Conservation (phyloP, 2,888 invertebrate genomes). For the Platerodrilus igneus region DNA sequence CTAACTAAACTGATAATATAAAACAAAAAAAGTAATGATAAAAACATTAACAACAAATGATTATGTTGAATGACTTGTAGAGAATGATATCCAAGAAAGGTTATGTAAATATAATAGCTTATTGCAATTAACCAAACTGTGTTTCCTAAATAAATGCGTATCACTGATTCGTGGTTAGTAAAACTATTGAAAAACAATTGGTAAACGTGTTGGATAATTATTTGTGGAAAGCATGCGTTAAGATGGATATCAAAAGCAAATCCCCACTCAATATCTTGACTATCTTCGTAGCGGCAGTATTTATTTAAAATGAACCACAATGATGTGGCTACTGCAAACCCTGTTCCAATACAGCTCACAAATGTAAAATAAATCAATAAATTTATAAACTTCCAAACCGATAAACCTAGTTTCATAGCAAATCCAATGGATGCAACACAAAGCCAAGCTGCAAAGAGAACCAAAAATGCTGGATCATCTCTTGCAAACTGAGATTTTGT, state of each 20-base stretch:
- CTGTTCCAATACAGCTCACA: constrained; percentile 88
- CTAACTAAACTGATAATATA: constrained; percentile 74
- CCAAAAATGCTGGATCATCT: constrained; percentile 97
- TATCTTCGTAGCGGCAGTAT: constrained; percentile 64
- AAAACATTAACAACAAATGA: constrained; percentile 75
- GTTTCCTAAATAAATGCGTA: constrained; percentile 16
- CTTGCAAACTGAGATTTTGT: constrained; percentile 98
- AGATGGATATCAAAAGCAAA: constrained; percentile 98
- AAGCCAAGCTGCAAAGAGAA: constrained; percentile 81
- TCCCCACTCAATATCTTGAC: constrained; percentile 93
- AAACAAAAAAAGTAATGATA: constrained; percentile 70
- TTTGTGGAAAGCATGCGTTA: constrained; percentile 96
- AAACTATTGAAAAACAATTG: not conserved
- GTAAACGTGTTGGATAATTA: constrained; percentile 94
- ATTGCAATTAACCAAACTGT: constrained; percentile 81
- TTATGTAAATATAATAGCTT: constrained; percentile 92
- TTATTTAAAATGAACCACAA: constrained; percentile 82
- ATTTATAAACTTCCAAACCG: constrained; percentile 64
- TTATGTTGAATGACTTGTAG: constrained; percentile 83
- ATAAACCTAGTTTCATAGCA: constrained; percentile 72
- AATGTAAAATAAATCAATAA: constrained; percentile 89
- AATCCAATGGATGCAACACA: constrained; percentile 87
- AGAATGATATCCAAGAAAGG: constrained; percentile 94
- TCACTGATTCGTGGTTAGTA: not conserved
- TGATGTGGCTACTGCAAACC: constrained; percentile 78